Base-by-base conservation (phyloP, 2,888 invertebrate species). In the Euplagia quadripunctaria region DNA sequence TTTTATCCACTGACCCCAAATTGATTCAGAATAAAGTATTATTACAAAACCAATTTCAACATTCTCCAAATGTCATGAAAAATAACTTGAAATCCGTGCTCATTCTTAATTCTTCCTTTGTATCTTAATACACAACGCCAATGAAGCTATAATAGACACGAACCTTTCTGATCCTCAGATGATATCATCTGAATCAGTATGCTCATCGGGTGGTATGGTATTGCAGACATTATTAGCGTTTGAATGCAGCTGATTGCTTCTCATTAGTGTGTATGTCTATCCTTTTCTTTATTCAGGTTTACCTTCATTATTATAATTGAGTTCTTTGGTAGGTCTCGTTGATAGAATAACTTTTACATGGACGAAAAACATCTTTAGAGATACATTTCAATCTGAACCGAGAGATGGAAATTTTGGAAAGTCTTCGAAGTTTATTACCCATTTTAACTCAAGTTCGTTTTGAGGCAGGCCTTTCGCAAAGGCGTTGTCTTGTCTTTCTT, bases 211-310 rank as follows among this genome's bases (percentile, higher is more conserved):
- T 49, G 65, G 61, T 51, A 63, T 63, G 49, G 68, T 55, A 75
- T 66, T 43, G 66, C 63, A 69, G 63, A 49, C 58, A 65, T 72
- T 75, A 75, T 75, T 75, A 72, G 69, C 64, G 63, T 67, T 69
- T 66, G 65, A 72, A 72, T 75, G 69, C 75, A 75, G 55, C 52
- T 65, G 72, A 75, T 70, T 72, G 75, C 69, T 70, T 63, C 63
- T 66, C 75, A 72, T 72, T 75, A 72, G 51, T 51, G 43, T 58
- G 64, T 68, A 55, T 68, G 31, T 68, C 31, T 64, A 63, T 61
- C 52, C 55, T 41, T 68, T 68, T 64, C 63, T 68, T 72, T 68
- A 68, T 64, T 52, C 63, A 51, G 43, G 52, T 72, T 52, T 8
- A 11, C 64, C 20, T n/a, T 51, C 17, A 68, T 64, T 68, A 63